These are phyloP conservation scores for Urophycis tenuis DNA, from an alignment of 2,797 vertebrate genomes.

Conservation along the genomic window DNA sequence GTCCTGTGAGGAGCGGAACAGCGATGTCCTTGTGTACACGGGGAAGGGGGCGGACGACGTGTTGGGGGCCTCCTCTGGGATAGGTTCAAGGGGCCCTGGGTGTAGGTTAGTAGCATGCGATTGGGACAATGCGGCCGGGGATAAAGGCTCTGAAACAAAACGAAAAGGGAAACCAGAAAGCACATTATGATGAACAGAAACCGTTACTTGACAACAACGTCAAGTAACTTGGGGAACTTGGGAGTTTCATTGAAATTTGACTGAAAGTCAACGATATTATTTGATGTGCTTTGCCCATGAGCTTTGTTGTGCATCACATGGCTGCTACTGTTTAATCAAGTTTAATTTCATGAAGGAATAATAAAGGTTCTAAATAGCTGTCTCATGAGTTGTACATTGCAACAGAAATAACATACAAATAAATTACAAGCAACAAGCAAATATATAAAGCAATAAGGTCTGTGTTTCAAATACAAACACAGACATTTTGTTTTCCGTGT, in stretches of 20 bases:
- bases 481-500: slow-evolving; percentile 25
- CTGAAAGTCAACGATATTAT: background rate
- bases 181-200: background rate
- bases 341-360: no score
- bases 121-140: slow-evolving; percentile 50
- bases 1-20: slow-evolving; percentile 52
- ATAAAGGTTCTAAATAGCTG: no score
- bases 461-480: background rate
- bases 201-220: background rate
- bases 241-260: background rate
- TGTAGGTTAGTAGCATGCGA: slow-evolving; percentile 49
- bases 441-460: background rate
- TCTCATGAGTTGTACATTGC: no score
- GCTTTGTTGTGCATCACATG: slow-evolving; percentile 13
- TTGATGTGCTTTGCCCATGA: background rate
- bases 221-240: background rate
- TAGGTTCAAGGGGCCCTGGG: slow-evolving; percentile 31
- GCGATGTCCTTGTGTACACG: slow-evolving; percentile 63
- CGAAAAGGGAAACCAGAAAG: slow-evolving; percentile 28
- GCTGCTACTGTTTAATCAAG: no score
- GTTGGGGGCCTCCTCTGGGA: slow-evolving; percentile 19
- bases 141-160: slow-evolving; percentile 69
- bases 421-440: background rate
- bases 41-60: slow-evolving; percentile 50
- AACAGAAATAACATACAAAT: background rate